Conservation (phyloP, 2,888 invertebrate species). For the Netelia virgata region DNA sequence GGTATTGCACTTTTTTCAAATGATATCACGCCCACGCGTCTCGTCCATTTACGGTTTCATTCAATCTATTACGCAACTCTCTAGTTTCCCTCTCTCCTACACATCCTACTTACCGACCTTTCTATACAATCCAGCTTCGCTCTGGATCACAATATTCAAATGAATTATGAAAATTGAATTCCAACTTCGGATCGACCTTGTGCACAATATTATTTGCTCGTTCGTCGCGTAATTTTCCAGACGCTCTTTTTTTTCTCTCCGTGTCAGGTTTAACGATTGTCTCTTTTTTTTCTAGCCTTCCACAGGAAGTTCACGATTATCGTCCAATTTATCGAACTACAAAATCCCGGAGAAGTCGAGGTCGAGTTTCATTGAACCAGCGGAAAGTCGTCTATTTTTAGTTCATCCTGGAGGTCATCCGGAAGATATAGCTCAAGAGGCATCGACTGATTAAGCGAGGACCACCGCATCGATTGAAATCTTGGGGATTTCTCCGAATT, state of each 20-base stretch:
- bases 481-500: neutral
- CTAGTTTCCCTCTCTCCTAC: neutral
- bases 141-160: neutral
- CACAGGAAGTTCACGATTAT: constrained; percentile 3
- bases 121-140: neutral
- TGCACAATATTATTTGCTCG: neutral
- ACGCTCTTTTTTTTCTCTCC: constrained; percentile 15
- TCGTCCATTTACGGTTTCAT: neutral
- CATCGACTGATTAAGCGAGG: constrained; percentile 46
- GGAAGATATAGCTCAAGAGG: constrained; percentile 62
- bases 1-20: neutral
- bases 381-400: neutral
- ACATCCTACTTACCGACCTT: neutral
- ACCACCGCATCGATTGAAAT: neutral
- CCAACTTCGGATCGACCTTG: neutral
- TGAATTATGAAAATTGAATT: neutral
- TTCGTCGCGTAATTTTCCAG: neutral
- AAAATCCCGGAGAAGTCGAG: neutral
- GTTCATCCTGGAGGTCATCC: constrained; percentile 21
- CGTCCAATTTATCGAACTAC: constrained; percentile 10
- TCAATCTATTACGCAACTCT: neutral
- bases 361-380: neutral
- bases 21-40: neutral
- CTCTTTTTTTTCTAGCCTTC: constrained; percentile 4
- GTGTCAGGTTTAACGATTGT: neutral